These are phyloP conservation scores for Pantherophis alleghaniensis DNA, from an alignment of 2,797 vertebrate genomes.

Conservation along the genomic window DNA sequence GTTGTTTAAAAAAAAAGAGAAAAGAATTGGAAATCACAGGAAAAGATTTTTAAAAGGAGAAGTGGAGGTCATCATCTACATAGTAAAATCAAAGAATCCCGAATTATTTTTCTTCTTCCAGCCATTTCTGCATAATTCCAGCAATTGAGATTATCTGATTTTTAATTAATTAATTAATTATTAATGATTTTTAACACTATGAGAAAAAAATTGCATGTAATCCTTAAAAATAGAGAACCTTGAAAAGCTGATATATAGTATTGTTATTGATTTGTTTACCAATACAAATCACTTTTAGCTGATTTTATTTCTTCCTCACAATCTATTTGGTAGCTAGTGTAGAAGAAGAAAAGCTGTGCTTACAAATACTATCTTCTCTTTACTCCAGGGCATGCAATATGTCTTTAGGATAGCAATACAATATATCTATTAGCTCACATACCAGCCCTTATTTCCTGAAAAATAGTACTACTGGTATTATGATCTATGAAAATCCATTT, in stretches of 20 bases:
- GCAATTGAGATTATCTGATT: not conserved
- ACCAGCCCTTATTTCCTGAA: not conserved
- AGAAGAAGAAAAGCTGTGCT: not conserved
- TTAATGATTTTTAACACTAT: not conserved
- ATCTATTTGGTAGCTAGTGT: not conserved
- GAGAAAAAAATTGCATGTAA: not conserved
- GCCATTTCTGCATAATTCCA: not conserved
- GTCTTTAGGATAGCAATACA: constrained; percentile 15
- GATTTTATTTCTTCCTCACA: not conserved
- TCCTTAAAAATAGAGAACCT: not conserved
- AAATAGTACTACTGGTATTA: not conserved
- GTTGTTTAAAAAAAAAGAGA: not conserved
- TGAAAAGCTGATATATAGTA: not conserved
- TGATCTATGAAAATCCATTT: not conserved
- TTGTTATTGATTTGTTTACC: constrained; percentile 6
- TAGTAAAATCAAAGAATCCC: not conserved
- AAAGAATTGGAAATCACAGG: not conserved
- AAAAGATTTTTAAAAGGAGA: not conserved
- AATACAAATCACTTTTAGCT: not conserved
- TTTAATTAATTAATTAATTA: not conserved
- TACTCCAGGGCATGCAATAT: not conserved
- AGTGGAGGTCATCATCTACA: not conserved
- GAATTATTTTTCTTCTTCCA: not conserved
- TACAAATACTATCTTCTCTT: not conserved
- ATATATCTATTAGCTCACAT: constrained; percentile 10